Percentiles rank a stretch among this genome's conserved stretches.
Conservation (phyloP, 2,113 vertebrate genomes). For the Stegostoma tigrinum region DNA sequence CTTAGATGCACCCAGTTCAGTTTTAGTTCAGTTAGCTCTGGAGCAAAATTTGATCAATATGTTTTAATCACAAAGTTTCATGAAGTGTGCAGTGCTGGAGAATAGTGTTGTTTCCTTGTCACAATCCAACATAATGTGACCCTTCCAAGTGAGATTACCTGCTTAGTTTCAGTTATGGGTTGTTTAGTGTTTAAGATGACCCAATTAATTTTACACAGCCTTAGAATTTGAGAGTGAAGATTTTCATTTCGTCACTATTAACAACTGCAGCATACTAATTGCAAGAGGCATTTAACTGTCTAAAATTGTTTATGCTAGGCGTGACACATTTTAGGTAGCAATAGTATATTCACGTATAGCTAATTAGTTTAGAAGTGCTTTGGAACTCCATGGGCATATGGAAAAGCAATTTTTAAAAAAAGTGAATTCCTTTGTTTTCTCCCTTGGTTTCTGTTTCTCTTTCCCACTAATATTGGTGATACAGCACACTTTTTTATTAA, state of each 20-base stretch:
- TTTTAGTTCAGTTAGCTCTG: background rate
- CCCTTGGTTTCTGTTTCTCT: background rate
- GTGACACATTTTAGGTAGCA: background rate
- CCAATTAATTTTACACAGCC: background rate
- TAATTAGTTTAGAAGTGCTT: background rate
- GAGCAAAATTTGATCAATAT: background rate
- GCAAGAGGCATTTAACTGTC: background rate
- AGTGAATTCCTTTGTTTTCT: background rate
- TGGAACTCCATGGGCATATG: background rate
- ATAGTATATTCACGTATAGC: background rate
- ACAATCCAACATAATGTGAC: background rate
- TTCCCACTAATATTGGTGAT: background rate
- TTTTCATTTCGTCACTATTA: background rate
- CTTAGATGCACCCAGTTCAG: background rate
- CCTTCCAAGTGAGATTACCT: background rate
- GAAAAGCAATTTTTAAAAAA: background rate
- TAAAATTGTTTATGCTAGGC: background rate
- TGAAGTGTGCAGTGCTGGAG: background rate
- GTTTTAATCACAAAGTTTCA: background rate
- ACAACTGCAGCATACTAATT: background rate
- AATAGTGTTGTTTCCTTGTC: background rate
- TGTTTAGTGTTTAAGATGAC: background rate
- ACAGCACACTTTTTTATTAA: no score
- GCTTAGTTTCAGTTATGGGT: background rate
- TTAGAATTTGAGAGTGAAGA: background rate